phyloP scores from a whole-genome alignment of 2,113 vertebrate species.

The Passerina amoena region DNA sequence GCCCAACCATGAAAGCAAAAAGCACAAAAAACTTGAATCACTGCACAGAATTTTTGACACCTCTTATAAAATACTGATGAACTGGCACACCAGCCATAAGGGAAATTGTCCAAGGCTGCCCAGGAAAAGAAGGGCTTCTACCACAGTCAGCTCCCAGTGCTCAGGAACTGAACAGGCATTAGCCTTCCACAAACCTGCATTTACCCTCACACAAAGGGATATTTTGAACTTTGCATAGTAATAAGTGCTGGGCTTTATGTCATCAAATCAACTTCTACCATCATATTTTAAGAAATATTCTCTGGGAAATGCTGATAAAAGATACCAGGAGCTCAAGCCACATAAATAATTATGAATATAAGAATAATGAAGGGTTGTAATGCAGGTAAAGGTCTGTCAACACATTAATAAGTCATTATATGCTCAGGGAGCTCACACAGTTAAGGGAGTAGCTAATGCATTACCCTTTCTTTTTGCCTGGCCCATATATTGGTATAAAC shows the following conservation, averaged over 20 bases:
- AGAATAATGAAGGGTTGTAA: not conserved
- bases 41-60: not conserved
- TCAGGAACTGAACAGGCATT: not conserved
- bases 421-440: not conserved
- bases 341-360: not conserved
- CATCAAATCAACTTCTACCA: not conserved
- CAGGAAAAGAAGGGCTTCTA: not conserved
- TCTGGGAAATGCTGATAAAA: not conserved
- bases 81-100: not conserved
- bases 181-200: not conserved
- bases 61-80: not conserved
- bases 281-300: not conserved
- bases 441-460: not conserved
- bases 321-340: not conserved
- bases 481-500: not conserved
- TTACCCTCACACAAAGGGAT: not conserved
- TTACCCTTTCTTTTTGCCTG: not conserved
- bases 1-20: not conserved
- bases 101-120: not conserved
- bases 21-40: not conserved
- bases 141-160: accelerated
- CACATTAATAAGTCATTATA: not conserved
- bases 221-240: not conserved
- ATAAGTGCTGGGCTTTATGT: not conserved
- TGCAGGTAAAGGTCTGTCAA: not conserved